These are phyloP conservation scores for Myioborus miniatus DNA, from an alignment of 2,797 vertebrate genomes.

Conservation along the genomic window DNA sequence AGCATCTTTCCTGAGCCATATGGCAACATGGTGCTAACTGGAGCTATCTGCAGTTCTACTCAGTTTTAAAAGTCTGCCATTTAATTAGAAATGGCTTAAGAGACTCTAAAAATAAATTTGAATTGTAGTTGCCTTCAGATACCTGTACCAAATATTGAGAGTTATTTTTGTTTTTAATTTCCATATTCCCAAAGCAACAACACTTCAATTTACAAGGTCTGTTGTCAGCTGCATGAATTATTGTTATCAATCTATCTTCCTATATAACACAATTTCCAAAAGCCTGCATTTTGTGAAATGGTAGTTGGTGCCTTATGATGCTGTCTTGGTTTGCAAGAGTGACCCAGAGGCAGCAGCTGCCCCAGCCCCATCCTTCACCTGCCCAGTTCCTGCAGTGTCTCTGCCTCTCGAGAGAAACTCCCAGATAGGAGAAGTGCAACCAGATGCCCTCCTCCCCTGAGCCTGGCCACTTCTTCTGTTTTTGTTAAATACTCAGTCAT, in stretches of 20 bases:
- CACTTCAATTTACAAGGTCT: neutral
- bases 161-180: neutral
- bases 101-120: neutral
- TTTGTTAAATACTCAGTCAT: neutral
- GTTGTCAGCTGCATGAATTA: neutral
- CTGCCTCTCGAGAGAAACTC: neutral
- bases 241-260: neutral
- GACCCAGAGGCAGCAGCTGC: neutral
- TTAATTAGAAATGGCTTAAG: neutral
- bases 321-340: neutral
- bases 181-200: neutral
- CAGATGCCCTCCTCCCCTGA: neutral
- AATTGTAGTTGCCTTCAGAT: neutral
- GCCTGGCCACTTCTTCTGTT: neutral
- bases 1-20: neutral
- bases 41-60: neutral
- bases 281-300: neutral
- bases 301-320: neutral
- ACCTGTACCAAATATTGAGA: neutral
- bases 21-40: neutral
- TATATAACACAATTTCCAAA: neutral
- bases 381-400: accelerated
- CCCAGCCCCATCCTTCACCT: neutral
- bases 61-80: neutral
- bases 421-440: neutral